Evolutionary conservation across 2,113 vertebrate genomes (phyloP), one percentile per base, ranked within the genome.

Genomic region (Eptesicus fuscus): DNA sequence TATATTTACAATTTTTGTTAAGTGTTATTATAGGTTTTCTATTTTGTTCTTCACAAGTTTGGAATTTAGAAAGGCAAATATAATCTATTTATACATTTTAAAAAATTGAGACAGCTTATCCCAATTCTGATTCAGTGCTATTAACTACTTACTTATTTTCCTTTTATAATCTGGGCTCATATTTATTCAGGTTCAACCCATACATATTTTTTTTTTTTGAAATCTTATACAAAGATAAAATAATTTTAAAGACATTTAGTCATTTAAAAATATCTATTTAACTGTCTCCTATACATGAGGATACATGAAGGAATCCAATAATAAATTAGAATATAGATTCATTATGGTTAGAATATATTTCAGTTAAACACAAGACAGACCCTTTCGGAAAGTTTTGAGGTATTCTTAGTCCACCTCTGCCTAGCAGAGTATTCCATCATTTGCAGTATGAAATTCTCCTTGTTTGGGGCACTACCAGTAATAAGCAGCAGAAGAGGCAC

Each of bases 401-500:
- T 25, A 30, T 7, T 87, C 9, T 74, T 14, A 13, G 5, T 59
- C 13, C 0, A 10, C 5, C 32, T 13, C 2, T 0, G 1, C 17
- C 17, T 35, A 69, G 22, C 0, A 6, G 35, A 56, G 32, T 42
- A n/a, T 37, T 25, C 1, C 4, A 12, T 65, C 32, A 88, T 51
- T 67, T n/a, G 1, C 5, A 59, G 2, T 35, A n/a, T 40, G 53
- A 56, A 4, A 5, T n/a, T 35, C n/a, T 4, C 17, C 18, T 63
- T 70, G 7, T 61, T 63, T 11, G 2, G 82, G 37, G 5, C 4
- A 28, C 49, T 44, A 1, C 1, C 11, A 56, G 11, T 42, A 35
- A 69, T 42, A 67, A 87, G 12, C 9, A 61, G 22, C 17, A 90
- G 30, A 37, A 74, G 3, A 82, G 40, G 4, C 2, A 78, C 4